Evolutionary conservation across 2,113 vertebrate genomes (phyloP).

Genomic region (Cebidichthys violaceus): DNA sequence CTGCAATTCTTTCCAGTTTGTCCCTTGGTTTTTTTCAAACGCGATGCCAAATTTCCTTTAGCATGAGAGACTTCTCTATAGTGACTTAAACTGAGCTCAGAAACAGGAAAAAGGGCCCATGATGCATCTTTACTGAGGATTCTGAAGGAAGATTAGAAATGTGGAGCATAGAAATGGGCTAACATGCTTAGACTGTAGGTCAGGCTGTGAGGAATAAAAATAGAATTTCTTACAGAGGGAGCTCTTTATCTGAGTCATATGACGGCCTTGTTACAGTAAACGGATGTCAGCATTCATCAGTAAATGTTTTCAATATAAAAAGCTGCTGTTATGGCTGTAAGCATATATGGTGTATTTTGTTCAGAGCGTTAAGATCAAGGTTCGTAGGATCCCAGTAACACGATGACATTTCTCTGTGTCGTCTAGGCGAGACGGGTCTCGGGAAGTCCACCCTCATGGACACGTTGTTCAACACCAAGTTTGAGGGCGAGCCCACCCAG

Average conservation of each 20-base stretch:
- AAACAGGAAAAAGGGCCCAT: not conserved
- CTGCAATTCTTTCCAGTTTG: slow-evolving; percentile 11
- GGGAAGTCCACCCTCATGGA: slow-evolving; percentile 99
- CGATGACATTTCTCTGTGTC: slow-evolving; percentile 12
- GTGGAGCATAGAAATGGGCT: slow-evolving; percentile 40
- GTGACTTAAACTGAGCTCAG: slow-evolving; percentile 14
- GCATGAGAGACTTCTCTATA: slow-evolving; percentile 20
- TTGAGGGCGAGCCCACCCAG: slow-evolving; percentile 93
- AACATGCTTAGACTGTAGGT: slow-evolving; percentile 50
- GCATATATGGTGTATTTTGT: not conserved
- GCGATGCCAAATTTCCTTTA: slow-evolving; percentile 26
- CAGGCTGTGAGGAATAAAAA: slow-evolving; percentile 65
- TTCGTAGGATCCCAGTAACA: slow-evolving; percentile 4
- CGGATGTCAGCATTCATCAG: slow-evolving; percentile 57
- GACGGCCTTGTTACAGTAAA: slow-evolving; percentile 40
- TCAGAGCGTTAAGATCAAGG: not conserved
- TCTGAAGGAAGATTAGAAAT: slow-evolving; percentile 1
- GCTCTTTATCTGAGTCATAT: slow-evolving; percentile 67
- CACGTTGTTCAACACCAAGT: slow-evolving; percentile 98
- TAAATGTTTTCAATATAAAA: too few relatives aligned
- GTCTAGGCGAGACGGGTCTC: slow-evolving; percentile 94
- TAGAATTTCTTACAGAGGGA: slow-evolving; percentile 57
- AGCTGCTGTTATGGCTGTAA: slow-evolving; percentile 2
- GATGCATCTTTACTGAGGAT: slow-evolving; percentile 10
- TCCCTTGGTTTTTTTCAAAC: slow-evolving; percentile 7